These are phyloP conservation scores for Cephalopholis sonnerati DNA, from an alignment of 2,113 vertebrate genomes.

Conservation along the genomic window DNA sequence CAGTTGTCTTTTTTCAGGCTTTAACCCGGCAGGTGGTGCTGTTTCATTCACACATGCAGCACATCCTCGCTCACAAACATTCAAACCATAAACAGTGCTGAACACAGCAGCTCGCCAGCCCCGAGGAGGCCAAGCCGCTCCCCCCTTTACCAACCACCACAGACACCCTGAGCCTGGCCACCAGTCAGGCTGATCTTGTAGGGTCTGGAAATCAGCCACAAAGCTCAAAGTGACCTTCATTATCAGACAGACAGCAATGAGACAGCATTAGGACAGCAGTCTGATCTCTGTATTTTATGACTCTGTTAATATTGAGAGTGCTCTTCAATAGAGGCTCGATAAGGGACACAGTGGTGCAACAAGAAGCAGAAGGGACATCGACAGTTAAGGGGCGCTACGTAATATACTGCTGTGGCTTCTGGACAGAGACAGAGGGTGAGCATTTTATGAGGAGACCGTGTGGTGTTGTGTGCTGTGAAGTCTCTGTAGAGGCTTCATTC, in stretches of 20 bases:
- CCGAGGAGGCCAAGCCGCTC: conserved; percentile 5
- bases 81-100: background rate
- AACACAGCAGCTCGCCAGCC: conserved; percentile 17
- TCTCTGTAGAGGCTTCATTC: conserved; percentile 48
- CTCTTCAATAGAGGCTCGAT: conserved; percentile 22
- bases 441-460: conserved; percentile 24
- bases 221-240: conserved; percentile 74
- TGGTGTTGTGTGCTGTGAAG: conserved; percentile 17
- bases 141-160: background rate
- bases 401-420: conserved; percentile 26
- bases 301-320: conserved; percentile 66
- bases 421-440: background rate
- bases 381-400: conserved; percentile 22
- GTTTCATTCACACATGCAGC: conserved; percentile 25
- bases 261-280: conserved; percentile 24
- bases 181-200: conserved; percentile 38
- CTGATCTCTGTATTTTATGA: conserved; percentile 57
- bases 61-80: background rate
- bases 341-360: conserved; percentile 29
- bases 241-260: conserved; percentile 53
- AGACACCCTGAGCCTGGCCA: conserved; percentile 23
- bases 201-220: conserved; percentile 58
- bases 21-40: conserved; percentile 36
- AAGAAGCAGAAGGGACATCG: conserved; percentile 26
- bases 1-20: background rate